Evolutionary conservation across 1,140 invertebrate genomes (phyloP).

Genomic region (Calephelis nemesis): DNA sequence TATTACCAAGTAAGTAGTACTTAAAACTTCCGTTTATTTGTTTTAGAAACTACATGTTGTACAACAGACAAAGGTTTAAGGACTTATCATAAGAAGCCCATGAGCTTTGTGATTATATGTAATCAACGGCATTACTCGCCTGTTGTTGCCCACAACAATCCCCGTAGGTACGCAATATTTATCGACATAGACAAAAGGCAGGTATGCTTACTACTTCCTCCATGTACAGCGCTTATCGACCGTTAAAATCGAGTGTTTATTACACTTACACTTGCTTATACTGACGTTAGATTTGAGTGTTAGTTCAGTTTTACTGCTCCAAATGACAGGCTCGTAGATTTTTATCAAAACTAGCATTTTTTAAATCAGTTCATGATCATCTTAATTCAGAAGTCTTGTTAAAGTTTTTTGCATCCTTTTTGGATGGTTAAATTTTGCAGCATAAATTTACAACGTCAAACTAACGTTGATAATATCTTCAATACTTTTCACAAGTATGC

Average conservation of each 20-base stretch:
- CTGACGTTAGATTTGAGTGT: background rate
- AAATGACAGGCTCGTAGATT: background rate
- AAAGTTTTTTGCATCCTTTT: no score
- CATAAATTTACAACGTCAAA: no score
- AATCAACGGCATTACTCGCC: constrained; percentile 27
- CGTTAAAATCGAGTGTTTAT: constrained; percentile 9
- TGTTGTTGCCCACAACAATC: constrained; percentile 17
- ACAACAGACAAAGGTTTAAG: background rate
- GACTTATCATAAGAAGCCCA: constrained; percentile 6
- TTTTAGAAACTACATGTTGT: background rate
- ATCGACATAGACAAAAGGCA: background rate
- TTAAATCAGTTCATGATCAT: no score
- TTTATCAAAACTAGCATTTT: no score
- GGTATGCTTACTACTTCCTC: background rate
- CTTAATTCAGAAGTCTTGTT: no score
- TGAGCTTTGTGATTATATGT: constrained; percentile 32
- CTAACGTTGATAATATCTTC: no score
- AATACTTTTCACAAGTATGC: no score
- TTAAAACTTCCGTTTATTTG: background rate
- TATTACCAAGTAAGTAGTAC: no score
- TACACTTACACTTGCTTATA: background rate
- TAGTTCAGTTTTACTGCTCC: background rate
- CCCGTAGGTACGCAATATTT: constrained; percentile 7
- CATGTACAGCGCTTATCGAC: constrained; percentile 1
- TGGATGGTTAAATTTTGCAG: no score